Evolutionary conservation across 1,140 invertebrate species (phyloP), one percentile per base, ranked within the genome.

Genomic region (Caenorhabditis tropicalis): DNA sequence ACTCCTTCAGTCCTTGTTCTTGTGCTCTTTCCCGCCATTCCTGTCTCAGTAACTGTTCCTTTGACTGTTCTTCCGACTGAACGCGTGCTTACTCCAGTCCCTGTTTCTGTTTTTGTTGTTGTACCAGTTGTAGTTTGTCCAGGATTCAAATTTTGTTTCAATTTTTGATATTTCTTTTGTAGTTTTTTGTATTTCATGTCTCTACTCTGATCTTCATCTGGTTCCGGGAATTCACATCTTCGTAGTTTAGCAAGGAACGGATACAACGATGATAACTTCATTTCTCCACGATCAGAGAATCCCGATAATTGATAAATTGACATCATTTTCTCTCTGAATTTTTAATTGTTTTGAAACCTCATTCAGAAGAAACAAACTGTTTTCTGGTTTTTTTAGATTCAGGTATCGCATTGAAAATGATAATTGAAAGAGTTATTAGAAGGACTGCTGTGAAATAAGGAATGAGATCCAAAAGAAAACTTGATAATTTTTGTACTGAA

Each of bases 261-360:
- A n/a, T 74, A 74, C 12, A 74, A 27, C 9, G 24, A 24, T 5
- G 21, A 43, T 12, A 46, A 36, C 33, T 39, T 43, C 21, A 74
- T 24, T 10, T 43, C 12, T 1, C 10, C 24, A 12, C 65, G 65
- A 74, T 74, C 21, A 1, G 65, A 43, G n/a, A n/a, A 24, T 43
- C 65, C 65, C 10, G 24, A 12, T 15, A 74, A 24, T 12, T 74
- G 29, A 19, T 33, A n/a, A 4, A 74, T 74, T 12, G 7, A n/a
- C 65, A 74, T 74, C 65, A 43, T 3, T 46, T 74, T 74, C 24
- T 46, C 65, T 74, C 65, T 74, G 36, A 27, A 74, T 19, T 43
- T 46, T 31, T 19, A 65, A 33, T 24, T 43, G 27, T 3, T 19
- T 74, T 43, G 15, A 1, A 27, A 24, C 2, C 3, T 7, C 1